phyloP scores from a whole-genome alignment of 30 jellyfish, hydroid and myxozoan species.

The Aurelia aurita region DNA sequence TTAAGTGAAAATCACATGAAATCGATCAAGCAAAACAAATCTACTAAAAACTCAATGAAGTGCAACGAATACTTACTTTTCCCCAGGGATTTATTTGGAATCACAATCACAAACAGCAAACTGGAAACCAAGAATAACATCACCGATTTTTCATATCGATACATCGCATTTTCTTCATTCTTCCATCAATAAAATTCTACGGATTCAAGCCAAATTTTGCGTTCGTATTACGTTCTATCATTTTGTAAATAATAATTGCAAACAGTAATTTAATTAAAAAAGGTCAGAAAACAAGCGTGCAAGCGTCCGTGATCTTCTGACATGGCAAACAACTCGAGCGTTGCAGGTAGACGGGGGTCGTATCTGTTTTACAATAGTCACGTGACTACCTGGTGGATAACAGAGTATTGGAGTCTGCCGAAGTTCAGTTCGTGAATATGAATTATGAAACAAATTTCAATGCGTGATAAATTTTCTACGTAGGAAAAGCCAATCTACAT shows the following conservation, averaged over 20 bases:
- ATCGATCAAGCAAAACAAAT: not conserved
- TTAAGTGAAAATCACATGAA: not conserved
- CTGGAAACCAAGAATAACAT: not conserved
- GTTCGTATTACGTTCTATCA: not conserved
- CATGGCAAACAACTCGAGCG: constrained; percentile 65
- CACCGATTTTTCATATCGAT: constrained; percentile 12
- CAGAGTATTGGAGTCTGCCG: too few species aligned
- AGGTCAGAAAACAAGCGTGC: constrained; percentile 55
- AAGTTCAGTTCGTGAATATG: too few species aligned
- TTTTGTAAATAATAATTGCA: not conserved
- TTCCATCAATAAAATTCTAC: constrained; percentile 9
- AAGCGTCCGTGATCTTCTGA: constrained; percentile 74
- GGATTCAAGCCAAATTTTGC: constrained; percentile 6
- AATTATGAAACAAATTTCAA: too few species aligned
- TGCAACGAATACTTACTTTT: constrained; percentile 57
- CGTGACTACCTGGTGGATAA: too few species aligned
- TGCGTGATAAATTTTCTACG: too few species aligned
- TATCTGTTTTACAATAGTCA: not conserved
- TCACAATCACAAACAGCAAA: constrained; percentile 13
- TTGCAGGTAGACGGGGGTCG: constrained; percentile 3
- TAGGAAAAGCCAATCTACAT: too few species aligned
- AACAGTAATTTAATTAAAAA: not conserved
- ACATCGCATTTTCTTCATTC: constrained; percentile 49
- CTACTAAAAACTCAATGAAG: not conserved
- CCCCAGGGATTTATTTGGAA: constrained; percentile 16